phyloP scores from a whole-genome alignment of 2,888 invertebrate species.

The Serripes groenlandicus region DNA sequence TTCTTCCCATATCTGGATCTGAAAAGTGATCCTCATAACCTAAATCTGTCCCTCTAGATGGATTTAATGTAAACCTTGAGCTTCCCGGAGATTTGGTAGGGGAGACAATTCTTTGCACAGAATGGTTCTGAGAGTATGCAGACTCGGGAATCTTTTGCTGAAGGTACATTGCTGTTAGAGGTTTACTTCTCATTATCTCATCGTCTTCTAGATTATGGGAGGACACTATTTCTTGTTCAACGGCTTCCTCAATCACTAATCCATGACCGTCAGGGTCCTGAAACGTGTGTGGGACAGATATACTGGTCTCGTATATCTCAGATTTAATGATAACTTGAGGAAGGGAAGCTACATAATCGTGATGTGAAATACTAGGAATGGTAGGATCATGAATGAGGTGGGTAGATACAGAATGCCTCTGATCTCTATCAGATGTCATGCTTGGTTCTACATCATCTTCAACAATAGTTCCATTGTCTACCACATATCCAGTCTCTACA shows the following conservation, averaged over 20 bases:
- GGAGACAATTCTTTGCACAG: conserved; percentile 27
- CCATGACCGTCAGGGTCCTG: conserved; percentile 39
- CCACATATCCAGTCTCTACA: neutral
- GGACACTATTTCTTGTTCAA: conserved; percentile 53
- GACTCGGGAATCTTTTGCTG: conserved; percentile 51
- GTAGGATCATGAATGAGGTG: conserved; percentile 41
- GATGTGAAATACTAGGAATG: conserved; percentile 61
- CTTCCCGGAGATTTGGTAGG: conserved; percentile 65
- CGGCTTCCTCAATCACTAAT: conserved; percentile 63
- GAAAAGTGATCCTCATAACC: conserved; percentile 38
- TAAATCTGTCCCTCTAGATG: conserved; percentile 39
- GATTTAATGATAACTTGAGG: conserved; percentile 38
- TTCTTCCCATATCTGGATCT: conserved; percentile 38
- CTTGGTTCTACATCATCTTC: neutral
- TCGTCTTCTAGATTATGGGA: conserved; percentile 60
- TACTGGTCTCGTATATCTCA: conserved; percentile 1
- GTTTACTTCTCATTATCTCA: conserved; percentile 64
- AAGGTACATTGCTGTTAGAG: conserved; percentile 64
- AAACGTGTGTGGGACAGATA: conserved; percentile 7
- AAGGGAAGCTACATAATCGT: conserved; percentile 56
- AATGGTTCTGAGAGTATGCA: conserved; percentile 31
- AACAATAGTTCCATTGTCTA: neutral
- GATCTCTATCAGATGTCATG: conserved; percentile 10
- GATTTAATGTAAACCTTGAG: conserved; percentile 53
- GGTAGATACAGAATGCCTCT: conserved; percentile 32